Evolutionary conservation across 1,140 invertebrate species (phyloP).

Genomic region (Trachelipus rathkii): DNA sequence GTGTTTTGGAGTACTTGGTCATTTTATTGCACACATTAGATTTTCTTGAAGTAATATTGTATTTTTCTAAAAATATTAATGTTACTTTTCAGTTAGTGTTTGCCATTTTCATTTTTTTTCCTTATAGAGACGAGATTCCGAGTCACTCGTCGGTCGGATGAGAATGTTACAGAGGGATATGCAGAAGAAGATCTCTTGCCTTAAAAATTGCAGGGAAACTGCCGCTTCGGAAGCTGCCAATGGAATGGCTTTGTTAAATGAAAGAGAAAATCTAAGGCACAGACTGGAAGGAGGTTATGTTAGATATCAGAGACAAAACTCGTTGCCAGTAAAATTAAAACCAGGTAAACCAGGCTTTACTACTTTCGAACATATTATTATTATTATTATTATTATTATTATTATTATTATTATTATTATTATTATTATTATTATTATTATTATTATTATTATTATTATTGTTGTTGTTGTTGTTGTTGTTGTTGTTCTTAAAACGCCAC

Average conservation of each 20-base stretch:
- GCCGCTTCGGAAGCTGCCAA: neutral
- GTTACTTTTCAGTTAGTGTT: no score
- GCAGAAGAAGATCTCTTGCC: conserved; percentile 64
- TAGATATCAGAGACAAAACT: conserved; percentile 3
- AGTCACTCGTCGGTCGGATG: conserved; percentile 65
- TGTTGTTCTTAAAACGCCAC: no score
- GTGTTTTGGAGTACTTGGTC: no score
- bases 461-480: no score
- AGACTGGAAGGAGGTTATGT: neutral
- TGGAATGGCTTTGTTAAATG: neutral
- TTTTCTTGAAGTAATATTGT: no score
- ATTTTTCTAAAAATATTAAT: no score
- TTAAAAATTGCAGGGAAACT: neutral
- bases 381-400: no score
- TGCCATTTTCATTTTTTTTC: neutral
- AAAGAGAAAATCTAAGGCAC: neutral
- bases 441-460: no score
- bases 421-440: no score
- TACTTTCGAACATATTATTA: no score
- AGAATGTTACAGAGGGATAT: conserved; percentile 68
- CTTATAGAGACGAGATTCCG: conserved; percentile 49
- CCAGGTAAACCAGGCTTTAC: neutral
- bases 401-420: no score
- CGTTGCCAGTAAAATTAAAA: neutral
- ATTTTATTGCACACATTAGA: no score